A percentile compares a stretch with the other conserved stretches of the same genome.
Conservation (phyloP, 2,888 invertebrate genomes). For the Oligia strigilis region DNA sequence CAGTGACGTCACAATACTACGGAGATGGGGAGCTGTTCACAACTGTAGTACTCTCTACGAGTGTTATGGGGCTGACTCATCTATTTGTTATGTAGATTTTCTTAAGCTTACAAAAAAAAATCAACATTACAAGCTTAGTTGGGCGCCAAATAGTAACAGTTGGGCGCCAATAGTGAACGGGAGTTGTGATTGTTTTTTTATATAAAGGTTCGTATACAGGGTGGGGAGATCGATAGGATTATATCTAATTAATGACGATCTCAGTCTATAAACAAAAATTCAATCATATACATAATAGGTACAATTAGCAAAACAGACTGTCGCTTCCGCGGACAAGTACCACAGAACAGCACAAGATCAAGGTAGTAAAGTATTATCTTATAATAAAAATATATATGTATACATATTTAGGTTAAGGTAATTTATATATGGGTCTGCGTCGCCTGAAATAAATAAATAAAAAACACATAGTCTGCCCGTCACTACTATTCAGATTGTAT, state of each 20-base stretch:
- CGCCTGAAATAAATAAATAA: too few species aligned
- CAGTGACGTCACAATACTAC: conserved; percentile 58
- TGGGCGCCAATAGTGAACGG: conserved; percentile 19
- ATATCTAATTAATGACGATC: not conserved
- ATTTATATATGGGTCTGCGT: too few species aligned
- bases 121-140: conserved; percentile 3
- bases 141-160: conserved; percentile 3
- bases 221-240: not conserved
- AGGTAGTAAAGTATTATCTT: too few species aligned
- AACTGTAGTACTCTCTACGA: conserved; percentile 31
- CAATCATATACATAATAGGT: too few species aligned
- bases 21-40: conserved; percentile 32
- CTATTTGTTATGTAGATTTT: conserved; percentile 9
- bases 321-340: too few species aligned
- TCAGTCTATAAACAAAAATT: too few species aligned
- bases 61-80: conserved; percentile 43
- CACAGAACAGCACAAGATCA: too few species aligned
- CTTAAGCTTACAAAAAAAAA: not conserved
- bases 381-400: too few species aligned
- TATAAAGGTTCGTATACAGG: not conserved
- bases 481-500: not conserved
- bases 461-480: too few species aligned
- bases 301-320: not conserved
- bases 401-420: too few species aligned
- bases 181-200: too few species aligned